Base-by-base conservation (phyloP, 2,797 vertebrate species). In the Eulemur albifrons region DNA sequence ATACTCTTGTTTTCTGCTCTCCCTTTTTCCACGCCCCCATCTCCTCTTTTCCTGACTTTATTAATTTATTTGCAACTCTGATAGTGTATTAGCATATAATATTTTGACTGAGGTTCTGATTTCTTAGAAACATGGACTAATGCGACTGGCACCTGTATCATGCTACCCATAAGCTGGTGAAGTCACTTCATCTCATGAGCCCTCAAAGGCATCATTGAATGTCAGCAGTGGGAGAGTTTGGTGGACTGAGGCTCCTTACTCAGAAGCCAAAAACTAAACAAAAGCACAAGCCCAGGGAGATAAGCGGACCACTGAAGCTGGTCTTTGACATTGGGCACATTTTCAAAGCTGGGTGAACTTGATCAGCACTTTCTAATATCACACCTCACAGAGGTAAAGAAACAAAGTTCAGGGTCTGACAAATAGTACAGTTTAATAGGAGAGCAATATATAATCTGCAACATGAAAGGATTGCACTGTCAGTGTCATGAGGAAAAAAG, bases 401-500 rank as follows among this genome's bases (percentile, higher is more conserved):
- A 88, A 69, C 59, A 35, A 79, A 70, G 21, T 63, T 83, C 23
- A 73, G 40, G 10, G 18, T 43, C 48, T 77, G n/a, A 8, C 92
- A 52, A n/a, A 43, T 25, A 52, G 65, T 32, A 3, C 20, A 43
- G 27, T 35, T 13, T 69, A 57, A 59, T 15, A 76, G 82, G 38
- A 92, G 13, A 87, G 4, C 59, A n/a, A 88, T 80, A 67, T 48
- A 20, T 25, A 76, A 50, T 90, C 21, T 4, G 5, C 6, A 81
- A 21, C 38, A 11, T 83, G 63, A 48, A 95, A 89, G 32, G 20
- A 45, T 35, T 73, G 20, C 2, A 57, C 25, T 95, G 61, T 52
- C 25, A 81, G 63, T 11, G 17, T 67, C 63, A 69, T 7, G 72
- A 96, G 27, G 38, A 75, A 92, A 91, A 91, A 27, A 88, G 25